Percentiles rank a stretch among this genome's conserved stretches.
Evolutionary conservation across 2,888 invertebrate species (phyloP).

Genomic region (Ceraclea dissimilis): DNA sequence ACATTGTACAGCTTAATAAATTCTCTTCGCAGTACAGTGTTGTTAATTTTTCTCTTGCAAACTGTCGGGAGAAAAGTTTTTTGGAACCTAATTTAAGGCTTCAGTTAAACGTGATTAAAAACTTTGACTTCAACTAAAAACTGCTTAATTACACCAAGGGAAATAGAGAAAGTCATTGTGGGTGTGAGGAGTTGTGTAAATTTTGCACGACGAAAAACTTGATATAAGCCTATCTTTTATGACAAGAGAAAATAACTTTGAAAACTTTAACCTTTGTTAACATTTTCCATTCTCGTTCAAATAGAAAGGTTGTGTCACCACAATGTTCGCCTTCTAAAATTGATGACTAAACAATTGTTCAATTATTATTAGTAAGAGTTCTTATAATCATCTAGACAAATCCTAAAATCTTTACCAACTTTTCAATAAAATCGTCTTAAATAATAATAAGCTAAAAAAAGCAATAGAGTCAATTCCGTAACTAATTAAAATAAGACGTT

Average conservation of each 20-base stretch:
- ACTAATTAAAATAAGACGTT: no score
- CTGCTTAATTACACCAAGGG: not conserved
- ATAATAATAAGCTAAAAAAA: no score
- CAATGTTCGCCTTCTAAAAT: not conserved
- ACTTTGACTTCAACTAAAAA: not conserved
- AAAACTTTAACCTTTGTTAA: not conserved
- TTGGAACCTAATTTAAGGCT: not conserved
- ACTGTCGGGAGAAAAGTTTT: not conserved
- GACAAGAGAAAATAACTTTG: not conserved
- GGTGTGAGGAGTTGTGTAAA: not conserved
- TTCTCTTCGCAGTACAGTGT: no score
- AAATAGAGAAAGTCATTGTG: no score
- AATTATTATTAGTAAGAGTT: no score
- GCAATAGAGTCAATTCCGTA: no score
- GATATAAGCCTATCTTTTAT: not conserved
- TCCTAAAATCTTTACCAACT: no score
- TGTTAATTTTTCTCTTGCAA: no score
- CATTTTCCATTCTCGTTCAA: not conserved
- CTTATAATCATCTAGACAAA: no score
- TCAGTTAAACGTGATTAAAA: slow-evolving; percentile 1
- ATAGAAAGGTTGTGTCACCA: not conserved
- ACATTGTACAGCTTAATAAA: no score
- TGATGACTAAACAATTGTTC: not conserved
- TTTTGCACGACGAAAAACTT: not conserved
- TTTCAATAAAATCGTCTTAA: no score